Evolutionary conservation across 2,113 vertebrate genomes (phyloP).

Genomic region (Eupsittula cactorum): DNA sequence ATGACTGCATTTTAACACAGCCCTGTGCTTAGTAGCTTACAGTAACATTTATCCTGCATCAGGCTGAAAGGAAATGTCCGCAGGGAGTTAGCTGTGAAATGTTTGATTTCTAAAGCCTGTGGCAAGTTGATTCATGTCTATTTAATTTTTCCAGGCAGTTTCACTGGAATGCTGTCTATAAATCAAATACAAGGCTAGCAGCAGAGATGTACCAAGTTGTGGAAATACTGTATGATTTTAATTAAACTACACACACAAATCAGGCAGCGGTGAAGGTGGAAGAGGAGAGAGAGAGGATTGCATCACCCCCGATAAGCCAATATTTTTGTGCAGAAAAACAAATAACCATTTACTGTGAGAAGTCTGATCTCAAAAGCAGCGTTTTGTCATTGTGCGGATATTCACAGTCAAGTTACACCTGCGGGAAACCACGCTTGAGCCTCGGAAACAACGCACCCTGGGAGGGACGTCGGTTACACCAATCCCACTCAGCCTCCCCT

Average conservation of each 20-base stretch:
- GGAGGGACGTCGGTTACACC: not conserved
- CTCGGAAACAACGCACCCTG: not conserved
- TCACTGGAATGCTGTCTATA: constrained; percentile 51
- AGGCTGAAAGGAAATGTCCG: constrained; percentile 33
- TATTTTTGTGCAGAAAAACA: constrained; percentile 20
- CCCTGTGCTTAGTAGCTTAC: not conserved
- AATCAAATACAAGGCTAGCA: constrained; percentile 49
- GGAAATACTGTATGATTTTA: constrained; percentile 53
- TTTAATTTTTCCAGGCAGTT: constrained; percentile 71
- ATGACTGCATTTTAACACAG: not conserved
- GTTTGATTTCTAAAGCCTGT: constrained; percentile 57
- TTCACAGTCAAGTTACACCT: constrained; percentile 53
- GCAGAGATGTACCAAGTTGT: not conserved
- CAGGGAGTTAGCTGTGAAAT: constrained; percentile 33
- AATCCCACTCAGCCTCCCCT: not conserved
- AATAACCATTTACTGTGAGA: constrained; percentile 43
- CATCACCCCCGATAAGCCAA: not conserved
- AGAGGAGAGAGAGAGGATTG: not conserved
- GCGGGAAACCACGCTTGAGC: not conserved
- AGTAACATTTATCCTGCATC: constrained; percentile 27
- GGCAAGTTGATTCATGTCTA: constrained; percentile 64
- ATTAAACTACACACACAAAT: constrained; percentile 61
- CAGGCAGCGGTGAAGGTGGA: constrained; percentile 20
- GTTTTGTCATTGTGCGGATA: constrained; percentile 20
- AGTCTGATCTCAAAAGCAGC: constrained; percentile 25